Evolutionary conservation across 2,113 vertebrate species (phyloP).

Genomic region (Nothobranchius furzeri): DNA sequence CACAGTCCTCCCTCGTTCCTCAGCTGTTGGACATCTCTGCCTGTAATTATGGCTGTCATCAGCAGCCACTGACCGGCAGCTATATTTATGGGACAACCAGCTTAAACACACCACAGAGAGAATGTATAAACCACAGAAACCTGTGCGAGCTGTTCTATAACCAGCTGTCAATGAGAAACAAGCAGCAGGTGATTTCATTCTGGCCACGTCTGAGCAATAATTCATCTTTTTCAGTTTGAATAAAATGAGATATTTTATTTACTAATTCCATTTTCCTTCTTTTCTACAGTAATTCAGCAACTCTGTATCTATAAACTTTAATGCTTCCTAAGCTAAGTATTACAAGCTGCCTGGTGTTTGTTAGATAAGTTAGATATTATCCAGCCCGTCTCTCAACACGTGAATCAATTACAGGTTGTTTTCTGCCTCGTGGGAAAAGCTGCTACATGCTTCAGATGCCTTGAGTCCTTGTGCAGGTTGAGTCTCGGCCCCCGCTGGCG

Average conservation of each 20-base stretch:
- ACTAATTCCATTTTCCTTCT: too few relatives aligned
- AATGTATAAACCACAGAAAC: slow-evolving; percentile 3
- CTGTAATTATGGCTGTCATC: slow-evolving; percentile 81
- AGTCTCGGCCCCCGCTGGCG: not conserved
- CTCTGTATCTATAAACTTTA: too few relatives aligned
- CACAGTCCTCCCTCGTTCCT: slow-evolving; percentile 46
- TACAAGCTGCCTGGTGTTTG: not conserved
- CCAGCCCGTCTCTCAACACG: not conserved
- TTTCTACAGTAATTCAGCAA: too few relatives aligned
- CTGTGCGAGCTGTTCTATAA: slow-evolving; percentile 13
- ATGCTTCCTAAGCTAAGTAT: not conserved
- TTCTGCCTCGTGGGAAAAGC: slow-evolving; percentile 1
- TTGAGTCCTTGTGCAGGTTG: slow-evolving; percentile 35
- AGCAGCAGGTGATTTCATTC: slow-evolving; percentile 3
- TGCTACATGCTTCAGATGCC: slow-evolving; percentile 9
- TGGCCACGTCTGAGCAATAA: not conserved
- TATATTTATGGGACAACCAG: slow-evolving; percentile 73
- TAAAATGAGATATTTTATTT: too few relatives aligned
- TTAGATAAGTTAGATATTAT: not conserved
- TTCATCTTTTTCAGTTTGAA: not conserved
- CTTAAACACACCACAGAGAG: slow-evolving; percentile 5
- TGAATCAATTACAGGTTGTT: slow-evolving; percentile 37
- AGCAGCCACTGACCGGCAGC: slow-evolving; percentile 69
- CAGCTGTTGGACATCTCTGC: slow-evolving; percentile 71
- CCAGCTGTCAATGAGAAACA: slow-evolving; percentile 30